A percentile compares a stretch with the other conserved stretches of the same genome.
Evolutionary conservation across 2,113 vertebrate genomes (phyloP).

Genomic region (Vidua chalybeata): DNA sequence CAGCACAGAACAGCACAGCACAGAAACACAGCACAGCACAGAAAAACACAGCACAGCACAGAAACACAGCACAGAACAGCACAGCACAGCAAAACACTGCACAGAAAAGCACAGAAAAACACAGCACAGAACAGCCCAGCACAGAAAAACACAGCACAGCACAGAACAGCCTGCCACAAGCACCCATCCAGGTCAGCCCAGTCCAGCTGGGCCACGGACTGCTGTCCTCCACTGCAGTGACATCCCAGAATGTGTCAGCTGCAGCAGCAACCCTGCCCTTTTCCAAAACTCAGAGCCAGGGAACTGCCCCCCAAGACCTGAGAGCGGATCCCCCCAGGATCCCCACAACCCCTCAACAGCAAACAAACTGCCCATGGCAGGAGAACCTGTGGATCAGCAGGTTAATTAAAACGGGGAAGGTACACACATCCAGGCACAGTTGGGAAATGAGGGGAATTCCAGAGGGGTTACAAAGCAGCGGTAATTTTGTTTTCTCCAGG

Average conservation of each 20-base stretch:
- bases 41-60: too few relatives aligned
- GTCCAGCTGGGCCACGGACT: neutral
- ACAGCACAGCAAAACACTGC: too few relatives aligned
- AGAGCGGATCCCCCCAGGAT: accelerated
- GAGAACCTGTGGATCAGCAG: neutral
- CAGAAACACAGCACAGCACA: too few relatives aligned
- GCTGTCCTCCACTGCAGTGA: neutral
- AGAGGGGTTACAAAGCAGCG: neutral
- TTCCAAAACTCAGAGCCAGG: neutral
- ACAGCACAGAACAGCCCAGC: too few relatives aligned
- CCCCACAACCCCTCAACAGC: neutral
- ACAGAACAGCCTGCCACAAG: neutral
- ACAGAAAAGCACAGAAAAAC: too few relatives aligned
- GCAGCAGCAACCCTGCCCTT: neutral
- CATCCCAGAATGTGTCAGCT: accelerated
- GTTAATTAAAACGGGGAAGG: neutral
- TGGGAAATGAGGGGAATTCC: neutral
- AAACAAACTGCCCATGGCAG: neutral
- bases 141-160: neutral
- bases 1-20: neutral
- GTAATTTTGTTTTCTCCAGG: neutral
- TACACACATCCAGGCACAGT: neutral
- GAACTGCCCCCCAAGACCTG: too few relatives aligned
- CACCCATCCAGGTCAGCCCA: neutral
- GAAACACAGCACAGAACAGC: too few relatives aligned